Base-by-base conservation (phyloP, 2,113 vertebrate genomes). In the Cynocephalus volans region DNA sequence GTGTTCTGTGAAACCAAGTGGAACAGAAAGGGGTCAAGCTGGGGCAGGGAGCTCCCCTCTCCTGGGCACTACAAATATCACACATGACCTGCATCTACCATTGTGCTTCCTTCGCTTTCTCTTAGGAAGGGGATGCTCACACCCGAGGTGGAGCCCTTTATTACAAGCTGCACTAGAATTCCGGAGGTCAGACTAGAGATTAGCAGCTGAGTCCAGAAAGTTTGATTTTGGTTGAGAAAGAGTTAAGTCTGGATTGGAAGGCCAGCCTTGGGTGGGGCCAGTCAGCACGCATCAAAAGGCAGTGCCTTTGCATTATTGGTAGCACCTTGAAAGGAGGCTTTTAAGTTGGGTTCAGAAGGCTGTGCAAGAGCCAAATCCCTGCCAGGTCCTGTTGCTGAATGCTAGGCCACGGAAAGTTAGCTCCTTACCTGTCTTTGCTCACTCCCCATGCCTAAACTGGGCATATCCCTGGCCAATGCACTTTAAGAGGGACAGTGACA, bases 61-160 rank as follows among this genome's bases (percentile, higher is more conserved):
- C 5, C 31, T 28, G 33, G 64, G 12, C 8, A 18, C 82, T 60
- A 6, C 33, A 19, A 10, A 28, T 8, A 18, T 36, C 23, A 1
- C 0, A 1, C 11, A 8, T 3, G 21, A 10, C n/a, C 10, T 3
- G 12, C 3, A 18, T 3, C 33, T 6, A 67, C 58, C 33, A 7
- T 7, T 21, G 8, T 0, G 2, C 19, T 48, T 41, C 2, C 14
- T 50, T 17, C n/a, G 84, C 33, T 18, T 52, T 93, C 88, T 41
- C 64, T 24, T 33, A 31, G 77, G 75, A 19, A 84, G 72, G 23
- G 3, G 45, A 14, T 33, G 41, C 65, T 48, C 36, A 54, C n/a
- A 9, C 52, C 41, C 15, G 28, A n/a, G 4, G 21, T 9, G 28
- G 64, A 79, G 67, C 8, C 41, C 48, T 13, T 67, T 69, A 52